Percentiles rank a stretch among this genome's conserved stretches.
phyloP scores from a whole-genome alignment of 1,140 invertebrate species.

The Prorops nasuta region DNA sequence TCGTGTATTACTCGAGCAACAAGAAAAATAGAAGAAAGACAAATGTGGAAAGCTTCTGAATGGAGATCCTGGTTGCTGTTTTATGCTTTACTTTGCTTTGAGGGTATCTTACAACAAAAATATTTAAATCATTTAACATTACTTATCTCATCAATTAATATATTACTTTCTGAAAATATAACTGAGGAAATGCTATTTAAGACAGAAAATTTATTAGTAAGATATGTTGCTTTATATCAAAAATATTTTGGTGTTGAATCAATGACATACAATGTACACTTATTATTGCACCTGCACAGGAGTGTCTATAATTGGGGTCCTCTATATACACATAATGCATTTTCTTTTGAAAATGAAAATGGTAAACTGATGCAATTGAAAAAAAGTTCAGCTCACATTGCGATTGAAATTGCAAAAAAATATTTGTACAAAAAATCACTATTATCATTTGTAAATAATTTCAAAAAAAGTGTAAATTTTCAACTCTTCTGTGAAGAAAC shows the following conservation, averaged over 20 bases:
- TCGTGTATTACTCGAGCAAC: neutral
- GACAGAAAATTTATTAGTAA: neutral
- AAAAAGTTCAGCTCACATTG: conserved; percentile 4
- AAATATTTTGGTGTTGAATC: neutral
- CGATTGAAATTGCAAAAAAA: conserved; percentile 5
- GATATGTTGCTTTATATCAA: neutral
- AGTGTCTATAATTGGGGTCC: neutral
- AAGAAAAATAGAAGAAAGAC: neutral
- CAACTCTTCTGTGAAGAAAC: conserved; percentile 1
- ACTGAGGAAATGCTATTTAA: neutral
- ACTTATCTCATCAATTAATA: neutral
- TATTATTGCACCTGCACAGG: neutral
- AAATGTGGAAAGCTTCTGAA: neutral
- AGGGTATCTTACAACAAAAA: neutral
- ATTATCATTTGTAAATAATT: neutral
- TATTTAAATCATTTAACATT: conserved; percentile 3
- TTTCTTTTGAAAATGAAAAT: conserved; percentile 19
- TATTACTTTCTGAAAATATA: neutral
- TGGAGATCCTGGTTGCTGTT: neutral
- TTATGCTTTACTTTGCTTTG: neutral
- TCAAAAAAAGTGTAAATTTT: neutral
- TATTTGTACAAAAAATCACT: conserved; percentile 8
- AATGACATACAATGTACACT: neutral
- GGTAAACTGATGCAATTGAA: conserved; percentile 7
- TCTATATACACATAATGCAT: conserved; percentile 10